Base-by-base conservation (phyloP, 2,797 vertebrate genomes). In the Lepilemur ruficaudatus region DNA sequence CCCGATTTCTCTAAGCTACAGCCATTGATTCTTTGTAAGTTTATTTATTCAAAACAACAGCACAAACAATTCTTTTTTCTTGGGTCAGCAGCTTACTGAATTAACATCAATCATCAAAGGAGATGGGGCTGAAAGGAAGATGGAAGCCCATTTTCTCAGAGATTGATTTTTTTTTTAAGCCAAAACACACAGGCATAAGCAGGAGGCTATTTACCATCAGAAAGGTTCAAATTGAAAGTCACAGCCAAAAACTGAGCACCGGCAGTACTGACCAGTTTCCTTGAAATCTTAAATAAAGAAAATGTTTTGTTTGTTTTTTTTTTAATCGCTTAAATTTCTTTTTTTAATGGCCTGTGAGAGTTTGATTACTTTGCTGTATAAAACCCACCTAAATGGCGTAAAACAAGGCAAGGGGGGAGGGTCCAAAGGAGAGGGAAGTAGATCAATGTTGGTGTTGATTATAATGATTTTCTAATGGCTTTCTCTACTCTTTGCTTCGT, bases 31-130 rank as follows among this genome's bases (percentile, higher is more conserved):
- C 97, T 97, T 91, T 92, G 57, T 97, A 97, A 98, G 96, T 98
- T 97, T 98, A 98, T 98, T 98, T 98, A 98, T 98, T 94, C 87
- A 98, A 98, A 98, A 98, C 98, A 97, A 98, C 96, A 96, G 97
- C 94, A 89, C 52, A 97, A 89, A 97, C 95, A 97, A 95, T 70
- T 95, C 96, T 97, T 98, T 98, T 98, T 97, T 94, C 97, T 95
- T 95, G 83, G 98, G 97, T 97, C 85, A 97, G 98, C 96, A 98
- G 97, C 97, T 98, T 97, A 96, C 96, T 96, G 89, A 97, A 96
- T 98, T 97, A 97, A 89, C 96, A 98, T 97, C 96, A 97, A 94
- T 98, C 98, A 97, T 82, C 97, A 95, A 18, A 43, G 69, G 69
- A 98, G 93, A 67, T 69, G 5, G 83, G 75, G 92, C 94, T 96